These are phyloP conservation scores for Setophaga petechia DNA, from an alignment of 2,113 vertebrate species.

Conservation along the genomic window DNA sequence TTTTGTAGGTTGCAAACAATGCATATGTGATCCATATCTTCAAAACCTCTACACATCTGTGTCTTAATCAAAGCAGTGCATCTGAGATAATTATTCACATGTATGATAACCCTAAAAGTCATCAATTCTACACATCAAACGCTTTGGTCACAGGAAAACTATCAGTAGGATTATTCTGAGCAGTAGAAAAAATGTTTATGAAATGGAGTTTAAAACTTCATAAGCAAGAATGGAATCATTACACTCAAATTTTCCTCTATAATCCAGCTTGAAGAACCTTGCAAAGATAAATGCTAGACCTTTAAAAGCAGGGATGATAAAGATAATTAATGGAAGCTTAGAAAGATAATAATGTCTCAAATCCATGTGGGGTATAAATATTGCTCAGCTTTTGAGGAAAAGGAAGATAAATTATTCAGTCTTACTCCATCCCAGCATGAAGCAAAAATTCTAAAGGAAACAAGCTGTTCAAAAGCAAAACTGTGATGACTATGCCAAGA, in stretches of 20 bases:
- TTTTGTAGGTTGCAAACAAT: background rate
- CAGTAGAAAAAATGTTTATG: background rate
- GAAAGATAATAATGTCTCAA: conserved; percentile 56
- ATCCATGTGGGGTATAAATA: conserved; percentile 41
- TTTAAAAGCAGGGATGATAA: conserved; percentile 60
- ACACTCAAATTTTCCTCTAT: background rate
- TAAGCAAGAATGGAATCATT: conserved; percentile 18
- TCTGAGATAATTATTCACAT: background rate
- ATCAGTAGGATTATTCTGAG: background rate
- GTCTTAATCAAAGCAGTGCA: background rate
- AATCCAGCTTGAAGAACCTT: conserved; percentile 42
- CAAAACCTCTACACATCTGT: background rate
- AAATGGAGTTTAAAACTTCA: conserved; percentile 31
- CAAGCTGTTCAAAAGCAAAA: conserved; percentile 62
- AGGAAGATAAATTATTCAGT: conserved; percentile 60
- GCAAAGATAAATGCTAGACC: conserved; percentile 47
- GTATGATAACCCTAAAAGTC: background rate
- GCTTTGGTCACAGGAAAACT: background rate
- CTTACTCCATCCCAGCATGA: conserved; percentile 43
- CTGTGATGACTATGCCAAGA: conserved; percentile 38
- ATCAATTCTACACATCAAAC: background rate
- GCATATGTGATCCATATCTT: background rate
- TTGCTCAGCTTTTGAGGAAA: conserved; percentile 58
- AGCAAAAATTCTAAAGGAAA: conserved; percentile 53
- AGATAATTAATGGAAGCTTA: conserved; percentile 61